These are phyloP conservation scores for Adela reaumurella DNA, from an alignment of 2,888 invertebrate genomes.

Conservation along the genomic window DNA sequence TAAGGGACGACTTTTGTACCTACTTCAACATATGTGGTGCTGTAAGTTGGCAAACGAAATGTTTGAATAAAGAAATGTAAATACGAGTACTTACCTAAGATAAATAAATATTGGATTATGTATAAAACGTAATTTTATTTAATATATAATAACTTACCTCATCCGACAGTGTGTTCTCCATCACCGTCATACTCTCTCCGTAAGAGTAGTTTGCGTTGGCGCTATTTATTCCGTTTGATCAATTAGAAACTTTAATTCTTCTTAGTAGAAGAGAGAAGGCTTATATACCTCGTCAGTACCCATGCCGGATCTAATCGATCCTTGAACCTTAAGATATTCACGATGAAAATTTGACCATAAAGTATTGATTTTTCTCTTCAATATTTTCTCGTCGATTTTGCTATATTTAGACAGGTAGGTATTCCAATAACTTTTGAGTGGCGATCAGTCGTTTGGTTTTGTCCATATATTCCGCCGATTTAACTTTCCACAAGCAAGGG, in stretches of 20 bases:
- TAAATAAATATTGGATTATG: constrained; percentile 5
- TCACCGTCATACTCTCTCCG: too few species aligned
- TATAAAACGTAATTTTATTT: too few species aligned
- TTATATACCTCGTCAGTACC: constrained; percentile 5
- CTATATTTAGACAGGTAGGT: too few species aligned
- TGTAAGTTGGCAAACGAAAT: constrained; percentile 5
- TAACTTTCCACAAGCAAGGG: too few species aligned
- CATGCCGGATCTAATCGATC: constrained; percentile 5
- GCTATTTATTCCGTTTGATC: constrained; percentile 6
- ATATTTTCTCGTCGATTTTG: not conserved
- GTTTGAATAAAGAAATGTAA: constrained; percentile 4
- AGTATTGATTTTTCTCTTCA: constrained; percentile 1
- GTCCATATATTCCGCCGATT: too few species aligned
- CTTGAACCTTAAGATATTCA: constrained; percentile 6
- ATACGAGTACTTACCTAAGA: constrained; percentile 6
- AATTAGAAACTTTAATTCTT: constrained; percentile 7
- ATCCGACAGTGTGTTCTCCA: too few species aligned
- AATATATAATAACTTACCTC: too few species aligned
- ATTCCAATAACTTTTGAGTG: too few species aligned
- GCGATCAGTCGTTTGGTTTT: too few species aligned
- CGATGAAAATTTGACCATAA: constrained; percentile 4
- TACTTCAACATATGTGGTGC: constrained; percentile 4
- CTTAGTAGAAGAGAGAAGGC: constrained; percentile 5
- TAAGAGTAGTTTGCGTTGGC: too few species aligned
- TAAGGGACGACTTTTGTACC: constrained; percentile 5